Evolutionary conservation across 2,888 invertebrate species (phyloP).

Genomic region (Chrysotoxum bicinctum): DNA sequence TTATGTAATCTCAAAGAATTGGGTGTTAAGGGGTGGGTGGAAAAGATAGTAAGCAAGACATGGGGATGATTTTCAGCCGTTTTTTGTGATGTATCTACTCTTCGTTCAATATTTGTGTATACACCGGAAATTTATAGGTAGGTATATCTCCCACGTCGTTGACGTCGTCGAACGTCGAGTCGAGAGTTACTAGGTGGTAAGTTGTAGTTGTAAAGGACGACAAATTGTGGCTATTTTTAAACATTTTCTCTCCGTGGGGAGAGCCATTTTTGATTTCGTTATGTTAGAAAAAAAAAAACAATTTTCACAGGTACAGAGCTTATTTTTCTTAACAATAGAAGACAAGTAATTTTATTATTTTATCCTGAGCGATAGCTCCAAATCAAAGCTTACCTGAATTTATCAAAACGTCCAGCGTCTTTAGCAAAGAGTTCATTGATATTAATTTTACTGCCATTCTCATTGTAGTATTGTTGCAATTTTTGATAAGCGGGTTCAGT

Average conservation of each 20-base stretch:
- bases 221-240: constrained; percentile 64
- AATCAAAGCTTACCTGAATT: constrained; percentile 89
- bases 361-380: not conserved
- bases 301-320: constrained; percentile 7
- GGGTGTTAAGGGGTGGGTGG: not conserved
- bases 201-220: constrained; percentile 43
- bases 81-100: constrained; percentile 54
- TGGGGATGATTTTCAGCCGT: not conserved
- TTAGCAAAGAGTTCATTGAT: constrained; percentile 91
- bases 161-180: constrained; percentile 13
- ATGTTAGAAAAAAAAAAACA: constrained; percentile 3
- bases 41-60: not conserved
- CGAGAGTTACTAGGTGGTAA: constrained; percentile 42
- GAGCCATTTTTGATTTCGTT: constrained; percentile 13
- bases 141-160: constrained; percentile 19
- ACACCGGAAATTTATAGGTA: constrained; percentile 61
- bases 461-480: constrained; percentile 88
- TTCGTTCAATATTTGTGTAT: constrained; percentile 68
- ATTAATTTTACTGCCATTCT: constrained; percentile 88
- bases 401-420: constrained; percentile 91
- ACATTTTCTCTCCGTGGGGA: constrained; percentile 35
- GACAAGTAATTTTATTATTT: not conserved
- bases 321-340: constrained; percentile 14
- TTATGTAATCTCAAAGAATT: constrained; percentile 31
- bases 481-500: constrained; percentile 89